Evolutionary conservation across 2,113 vertebrate species (phyloP), one percentile per base, ranked within the genome.

Genomic region (Rhipidura dahli): DNA sequence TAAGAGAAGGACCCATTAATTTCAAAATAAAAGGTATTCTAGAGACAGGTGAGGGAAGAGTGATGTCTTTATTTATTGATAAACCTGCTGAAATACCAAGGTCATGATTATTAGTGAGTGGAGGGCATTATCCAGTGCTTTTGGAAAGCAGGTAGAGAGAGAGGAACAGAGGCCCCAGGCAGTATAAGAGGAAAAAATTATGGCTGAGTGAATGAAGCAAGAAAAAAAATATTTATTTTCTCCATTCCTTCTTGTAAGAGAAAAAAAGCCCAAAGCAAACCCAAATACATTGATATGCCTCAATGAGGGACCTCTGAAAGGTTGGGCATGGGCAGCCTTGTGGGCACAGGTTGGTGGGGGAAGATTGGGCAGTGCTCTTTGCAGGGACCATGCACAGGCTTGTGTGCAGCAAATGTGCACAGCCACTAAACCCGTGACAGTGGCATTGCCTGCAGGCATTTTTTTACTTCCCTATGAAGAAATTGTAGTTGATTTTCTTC

Each of bases 11-110:
- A 93, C 4, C 17, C 19, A 68, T 4, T 69, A 35, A 82, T 72
- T 87, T 81, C 7, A 73, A 65, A 93, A 90, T 30, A 63, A 88
- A 83, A 87, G 20, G n/a, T 92, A 80, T 80, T 96, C 61, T 86
- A 65, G 63, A 93, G 54, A 88, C 30, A 88, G 30, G 28, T 5
- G 2, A 91, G 9, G 39, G 47, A 86, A 91, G 1, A 70, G 47
- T 7, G 31, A 89, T 5, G 3, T 59, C 35, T 87, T 85, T 68
- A 68, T 72, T 70, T 89, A 95, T 35, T 76, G 84, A 87, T 69
- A 93, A 95, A 89, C 10, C 31, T 3, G 3, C 26, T 77, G 66
- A 80, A 90, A 94, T 77, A 86, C 1, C 59, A 63, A 91, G 31
- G 49, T n/a, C n/a, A 39, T 91, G 66, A 87, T 59, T 89, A 54